Evolutionary conservation across 2,888 invertebrate genomes (phyloP).

Genomic region (Ennomos fuscantarius): DNA sequence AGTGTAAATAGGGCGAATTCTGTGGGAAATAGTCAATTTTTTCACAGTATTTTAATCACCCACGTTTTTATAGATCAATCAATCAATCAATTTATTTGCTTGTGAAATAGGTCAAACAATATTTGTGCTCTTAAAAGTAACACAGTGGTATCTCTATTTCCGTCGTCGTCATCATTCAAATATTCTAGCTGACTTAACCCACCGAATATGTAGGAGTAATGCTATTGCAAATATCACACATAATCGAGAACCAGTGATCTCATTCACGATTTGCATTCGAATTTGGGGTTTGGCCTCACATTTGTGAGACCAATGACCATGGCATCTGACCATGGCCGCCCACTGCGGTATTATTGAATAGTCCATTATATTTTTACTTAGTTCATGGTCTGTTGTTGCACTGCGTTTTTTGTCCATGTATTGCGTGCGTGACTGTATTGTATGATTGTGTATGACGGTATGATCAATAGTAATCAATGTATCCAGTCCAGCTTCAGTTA

Average conservation of each 20-base stretch:
- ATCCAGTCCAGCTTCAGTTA: too few relatives aligned
- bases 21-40: too few relatives aligned
- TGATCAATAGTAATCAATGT: constrained; percentile 27
- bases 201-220: constrained; percentile 42
- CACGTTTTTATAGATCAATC: too few relatives aligned
- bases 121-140: too few relatives aligned
- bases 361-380: constrained; percentile 27
- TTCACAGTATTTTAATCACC: too few relatives aligned
- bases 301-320: constrained; percentile 23
- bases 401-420: constrained; percentile 28
- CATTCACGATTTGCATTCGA: constrained; percentile 69
- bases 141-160: too few relatives aligned
- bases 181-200: constrained; percentile 32
- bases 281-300: constrained; percentile 61
- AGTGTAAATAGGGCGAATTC: too few relatives aligned
- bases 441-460: constrained; percentile 16
- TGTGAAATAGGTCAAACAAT: too few relatives aligned
- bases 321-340: constrained; percentile 47
- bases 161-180: constrained; percentile 14
- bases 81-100: too few relatives aligned
- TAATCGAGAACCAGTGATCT: constrained; percentile 63
- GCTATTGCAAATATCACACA: constrained; percentile 30
- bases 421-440: constrained; percentile 23
- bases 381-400: constrained; percentile 30
- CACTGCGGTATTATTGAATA: constrained; percentile 27